A percentile compares a stretch with the other conserved stretches of the same genome.
phyloP scores from a whole-genome alignment of 2,113 vertebrate genomes.

The Tringa solitaria region DNA sequence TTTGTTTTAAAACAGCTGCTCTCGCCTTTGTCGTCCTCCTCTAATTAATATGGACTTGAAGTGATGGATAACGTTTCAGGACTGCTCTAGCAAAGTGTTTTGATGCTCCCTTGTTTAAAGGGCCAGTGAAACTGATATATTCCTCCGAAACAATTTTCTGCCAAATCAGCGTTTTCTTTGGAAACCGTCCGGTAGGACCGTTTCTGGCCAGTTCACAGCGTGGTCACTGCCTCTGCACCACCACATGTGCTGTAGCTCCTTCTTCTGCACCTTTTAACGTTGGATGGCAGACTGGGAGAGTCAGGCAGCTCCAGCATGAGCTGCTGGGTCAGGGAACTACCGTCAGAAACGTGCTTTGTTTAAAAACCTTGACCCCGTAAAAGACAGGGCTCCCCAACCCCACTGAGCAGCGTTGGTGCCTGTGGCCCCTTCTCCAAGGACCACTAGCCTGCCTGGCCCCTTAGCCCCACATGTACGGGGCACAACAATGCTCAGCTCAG shows the following conservation, averaged over 20 bases:
- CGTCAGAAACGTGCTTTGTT: neutral
- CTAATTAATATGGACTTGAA: neutral
- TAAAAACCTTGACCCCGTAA: neutral
- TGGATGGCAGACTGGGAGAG: neutral
- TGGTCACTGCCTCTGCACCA: neutral
- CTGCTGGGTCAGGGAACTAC: neutral
- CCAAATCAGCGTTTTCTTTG: neutral
- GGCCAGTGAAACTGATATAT: neutral
- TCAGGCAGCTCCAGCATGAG: neutral
- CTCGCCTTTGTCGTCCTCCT: neutral
- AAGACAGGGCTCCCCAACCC: neutral
- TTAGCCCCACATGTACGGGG: neutral
- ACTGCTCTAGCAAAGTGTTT: neutral
- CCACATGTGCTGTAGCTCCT: neutral
- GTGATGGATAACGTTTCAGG: neutral
- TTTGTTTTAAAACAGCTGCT: neutral
- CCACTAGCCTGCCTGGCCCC: neutral
- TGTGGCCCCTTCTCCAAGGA: neutral
- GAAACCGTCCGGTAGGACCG: neutral
- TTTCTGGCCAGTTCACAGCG: neutral
- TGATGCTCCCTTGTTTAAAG: neutral
- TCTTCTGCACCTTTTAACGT: accelerated
- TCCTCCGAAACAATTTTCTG: neutral
- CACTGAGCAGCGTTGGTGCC: neutral
- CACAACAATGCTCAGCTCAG: neutral